Conservation (phyloP, 2,797 vertebrate species). For the Muscicapa striata region DNA sequence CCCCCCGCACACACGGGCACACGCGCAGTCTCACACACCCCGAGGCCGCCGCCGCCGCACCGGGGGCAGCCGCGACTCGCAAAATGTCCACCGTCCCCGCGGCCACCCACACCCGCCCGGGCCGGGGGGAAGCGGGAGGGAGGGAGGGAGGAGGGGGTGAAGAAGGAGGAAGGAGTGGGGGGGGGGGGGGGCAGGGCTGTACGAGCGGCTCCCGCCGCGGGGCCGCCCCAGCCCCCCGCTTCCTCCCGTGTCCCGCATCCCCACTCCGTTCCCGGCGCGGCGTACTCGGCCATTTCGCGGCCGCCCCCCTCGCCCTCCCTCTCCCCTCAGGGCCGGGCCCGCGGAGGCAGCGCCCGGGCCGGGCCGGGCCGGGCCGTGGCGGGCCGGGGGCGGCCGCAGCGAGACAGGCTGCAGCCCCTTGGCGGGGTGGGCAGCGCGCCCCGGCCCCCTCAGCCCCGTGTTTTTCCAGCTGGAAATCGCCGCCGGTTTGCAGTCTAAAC, state of each 20-base stretch:
- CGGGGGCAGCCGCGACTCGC: not conserved
- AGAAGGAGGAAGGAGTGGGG: not conserved
- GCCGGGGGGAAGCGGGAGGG: not conserved
- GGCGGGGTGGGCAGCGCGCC: not conserved
- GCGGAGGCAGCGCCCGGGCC: not conserved
- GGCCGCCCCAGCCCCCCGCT: not conserved
- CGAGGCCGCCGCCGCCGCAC: not conserved
- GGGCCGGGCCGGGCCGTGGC: not conserved
- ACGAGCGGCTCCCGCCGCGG: not conserved
- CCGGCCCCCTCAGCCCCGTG: not conserved
- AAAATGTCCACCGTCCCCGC: slow-evolving; percentile 30
- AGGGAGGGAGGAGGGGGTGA: not conserved
- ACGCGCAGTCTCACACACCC: not conserved
- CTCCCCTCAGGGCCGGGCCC: not conserved
- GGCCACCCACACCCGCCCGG: not conserved
- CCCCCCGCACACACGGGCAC: not conserved
- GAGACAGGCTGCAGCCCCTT: not conserved
- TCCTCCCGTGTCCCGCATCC: not conserved
- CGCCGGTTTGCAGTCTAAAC: slow-evolving; percentile 51
- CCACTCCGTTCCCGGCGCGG: not conserved
- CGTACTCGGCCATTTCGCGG: not conserved
- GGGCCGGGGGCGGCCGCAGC: not conserved
- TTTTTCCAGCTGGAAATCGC: slow-evolving; percentile 71
- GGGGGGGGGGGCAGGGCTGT: not conserved
- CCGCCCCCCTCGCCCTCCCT: not conserved